Conservation (phyloP, 1,140 invertebrate species). For the Ylistrum balloti region DNA sequence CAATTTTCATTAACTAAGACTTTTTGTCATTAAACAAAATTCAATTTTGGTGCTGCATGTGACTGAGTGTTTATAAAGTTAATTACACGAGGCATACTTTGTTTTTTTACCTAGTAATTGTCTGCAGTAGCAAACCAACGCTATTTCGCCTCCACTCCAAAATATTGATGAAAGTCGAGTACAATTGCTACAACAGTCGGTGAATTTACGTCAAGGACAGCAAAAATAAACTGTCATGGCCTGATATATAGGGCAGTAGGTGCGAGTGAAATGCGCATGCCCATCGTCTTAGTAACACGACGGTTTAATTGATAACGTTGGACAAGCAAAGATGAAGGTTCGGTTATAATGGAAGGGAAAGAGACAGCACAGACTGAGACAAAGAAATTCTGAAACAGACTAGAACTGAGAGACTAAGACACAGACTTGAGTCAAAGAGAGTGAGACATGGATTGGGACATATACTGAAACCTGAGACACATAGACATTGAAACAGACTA, state of each 20-base stretch:
- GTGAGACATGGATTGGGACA: no score
- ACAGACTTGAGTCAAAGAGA: no score
- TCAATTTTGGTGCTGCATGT: neutral
- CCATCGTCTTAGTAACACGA: neutral
- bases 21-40: no score
- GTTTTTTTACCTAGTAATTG: neutral
- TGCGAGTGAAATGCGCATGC: neutral
- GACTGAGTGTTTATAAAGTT: neutral
- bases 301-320: neutral
- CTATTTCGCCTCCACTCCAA: neutral
- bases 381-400: no score
- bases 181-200: neutral
- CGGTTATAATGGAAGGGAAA: no score
- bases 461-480: no score
- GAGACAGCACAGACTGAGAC: no score
- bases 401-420: no score
- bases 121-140: neutral
- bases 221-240: neutral
- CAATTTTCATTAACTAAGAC: no score
- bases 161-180: neutral
- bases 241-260: neutral
- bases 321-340: neutral
- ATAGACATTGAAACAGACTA: no score
- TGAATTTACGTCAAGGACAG: neutral
- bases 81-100: neutral